Evolutionary conservation across 1,140 invertebrate genomes (phyloP).

Genomic region (Kradibia gibbosae): DNA sequence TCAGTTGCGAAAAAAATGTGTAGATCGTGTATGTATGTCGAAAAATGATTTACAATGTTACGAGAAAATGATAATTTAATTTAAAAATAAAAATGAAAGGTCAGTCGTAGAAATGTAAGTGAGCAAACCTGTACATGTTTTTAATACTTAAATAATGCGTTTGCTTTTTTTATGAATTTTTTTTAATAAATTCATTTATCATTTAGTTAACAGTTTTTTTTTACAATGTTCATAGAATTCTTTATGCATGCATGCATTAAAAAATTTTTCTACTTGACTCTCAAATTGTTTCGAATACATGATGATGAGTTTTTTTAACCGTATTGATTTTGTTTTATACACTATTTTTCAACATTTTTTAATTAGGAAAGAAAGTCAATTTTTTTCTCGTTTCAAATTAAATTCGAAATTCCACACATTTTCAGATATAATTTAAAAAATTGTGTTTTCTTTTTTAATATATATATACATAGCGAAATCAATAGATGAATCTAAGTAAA

Average conservation of each 20-base stretch:
- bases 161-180: slow-evolving; percentile 1
- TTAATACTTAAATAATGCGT: slow-evolving; percentile 42
- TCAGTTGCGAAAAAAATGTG: slow-evolving; percentile 37
- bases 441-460: slow-evolving; percentile 45
- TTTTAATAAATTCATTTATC: slow-evolving; percentile 1
- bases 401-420: slow-evolving; percentile 37
- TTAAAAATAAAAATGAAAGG: slow-evolving; percentile 35
- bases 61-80: slow-evolving; percentile 46
- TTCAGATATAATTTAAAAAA: slow-evolving; percentile 41
- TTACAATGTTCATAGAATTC: slow-evolving; percentile 8
- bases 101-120: slow-evolving; percentile 45
- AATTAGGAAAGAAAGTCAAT: slow-evolving; percentile 32
- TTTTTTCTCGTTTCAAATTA: slow-evolving; percentile 39
- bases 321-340: slow-evolving; percentile 38
- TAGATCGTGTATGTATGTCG: slow-evolving; percentile 45
- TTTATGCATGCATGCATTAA: slow-evolving; percentile 16
- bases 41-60: slow-evolving; percentile 43
- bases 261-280: slow-evolving; percentile 17
- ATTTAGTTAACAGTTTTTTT: slow-evolving; percentile 25
- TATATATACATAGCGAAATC: slow-evolving; percentile 30
- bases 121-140: slow-evolving; percentile 36
- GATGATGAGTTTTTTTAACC: background rate
- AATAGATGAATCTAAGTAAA: slow-evolving; percentile 35
- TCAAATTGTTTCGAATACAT: background rate
- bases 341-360: slow-evolving; percentile 37